These are phyloP conservation scores for Actenoides hombroni DNA, from an alignment of 2,113 vertebrate species.

Conservation along the genomic window DNA sequence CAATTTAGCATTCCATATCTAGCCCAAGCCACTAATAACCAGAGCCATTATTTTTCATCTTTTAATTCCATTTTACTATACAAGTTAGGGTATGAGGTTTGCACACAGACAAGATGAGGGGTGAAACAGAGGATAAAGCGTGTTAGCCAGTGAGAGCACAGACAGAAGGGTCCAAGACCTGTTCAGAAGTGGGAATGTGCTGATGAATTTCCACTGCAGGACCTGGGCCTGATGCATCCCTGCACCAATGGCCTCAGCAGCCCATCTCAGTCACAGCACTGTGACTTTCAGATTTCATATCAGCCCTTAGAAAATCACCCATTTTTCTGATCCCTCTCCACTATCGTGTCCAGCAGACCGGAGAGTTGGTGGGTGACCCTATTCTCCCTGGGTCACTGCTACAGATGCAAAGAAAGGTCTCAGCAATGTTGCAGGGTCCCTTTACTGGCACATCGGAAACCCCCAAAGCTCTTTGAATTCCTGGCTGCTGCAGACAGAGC, in stretches of 20 bases:
- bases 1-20: background rate
- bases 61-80: conserved; percentile 19
- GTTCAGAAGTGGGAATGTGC: background rate
- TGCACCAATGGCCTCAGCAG: background rate
- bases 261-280: background rate
- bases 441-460: background rate
- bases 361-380: background rate
- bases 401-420: background rate
- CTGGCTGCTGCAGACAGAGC: background rate
- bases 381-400: background rate
- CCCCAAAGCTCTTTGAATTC: background rate
- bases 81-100: background rate
- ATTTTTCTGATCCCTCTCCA: background rate
- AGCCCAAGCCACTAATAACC: background rate
- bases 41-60: background rate
- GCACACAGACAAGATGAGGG: background rate
- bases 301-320: background rate
- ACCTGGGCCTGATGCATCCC: background rate
- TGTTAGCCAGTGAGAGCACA: background rate
- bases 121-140: background rate
- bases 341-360: background rate
- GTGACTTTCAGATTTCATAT: background rate
- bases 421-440: background rate
- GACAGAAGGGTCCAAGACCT: background rate
- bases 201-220: background rate